These are phyloP conservation scores for Numenius arquata DNA, from an alignment of 2,113 vertebrate species.

Conservation along the genomic window DNA sequence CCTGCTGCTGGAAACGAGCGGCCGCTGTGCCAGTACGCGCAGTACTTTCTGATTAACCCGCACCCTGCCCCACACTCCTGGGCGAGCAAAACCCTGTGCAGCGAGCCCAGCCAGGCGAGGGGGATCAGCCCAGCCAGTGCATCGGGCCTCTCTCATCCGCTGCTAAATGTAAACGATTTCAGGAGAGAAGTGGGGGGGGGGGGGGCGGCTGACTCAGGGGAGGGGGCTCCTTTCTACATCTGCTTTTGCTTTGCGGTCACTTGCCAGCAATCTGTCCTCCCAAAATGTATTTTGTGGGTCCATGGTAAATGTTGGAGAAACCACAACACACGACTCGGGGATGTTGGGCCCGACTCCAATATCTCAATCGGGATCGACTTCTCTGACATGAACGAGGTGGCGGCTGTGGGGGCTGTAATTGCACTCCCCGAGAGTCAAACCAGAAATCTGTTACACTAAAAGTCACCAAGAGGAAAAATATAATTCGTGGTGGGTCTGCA, in stretches of 20 bases:
- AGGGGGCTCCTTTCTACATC: background rate
- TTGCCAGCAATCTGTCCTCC: background rate
- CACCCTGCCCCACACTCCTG: background rate
- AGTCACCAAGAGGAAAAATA: background rate
- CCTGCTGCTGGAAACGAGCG: background rate
- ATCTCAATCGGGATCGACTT: background rate
- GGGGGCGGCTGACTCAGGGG: fast-evolving
- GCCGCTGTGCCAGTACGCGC: background rate
- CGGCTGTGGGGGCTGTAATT: background rate
- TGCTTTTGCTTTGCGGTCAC: background rate
- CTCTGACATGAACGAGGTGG: background rate
- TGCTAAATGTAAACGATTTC: background rate
- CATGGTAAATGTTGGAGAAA: background rate
- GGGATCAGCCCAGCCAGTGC: background rate
- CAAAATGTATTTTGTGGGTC: background rate
- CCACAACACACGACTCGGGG: background rate
- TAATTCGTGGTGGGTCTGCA: background rate
- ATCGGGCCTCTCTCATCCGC: background rate
- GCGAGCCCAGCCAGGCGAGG: background rate
- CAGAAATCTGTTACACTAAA: background rate
- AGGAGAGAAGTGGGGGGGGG: background rate
- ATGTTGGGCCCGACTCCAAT: background rate
- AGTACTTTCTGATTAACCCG: background rate
- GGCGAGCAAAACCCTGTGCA: background rate
- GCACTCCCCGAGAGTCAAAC: background rate